Evolutionary conservation across 2,888 invertebrate genomes (phyloP), one percentile per base, ranked within the genome.

Genomic region (Dolichopus griseipennis): DNA sequence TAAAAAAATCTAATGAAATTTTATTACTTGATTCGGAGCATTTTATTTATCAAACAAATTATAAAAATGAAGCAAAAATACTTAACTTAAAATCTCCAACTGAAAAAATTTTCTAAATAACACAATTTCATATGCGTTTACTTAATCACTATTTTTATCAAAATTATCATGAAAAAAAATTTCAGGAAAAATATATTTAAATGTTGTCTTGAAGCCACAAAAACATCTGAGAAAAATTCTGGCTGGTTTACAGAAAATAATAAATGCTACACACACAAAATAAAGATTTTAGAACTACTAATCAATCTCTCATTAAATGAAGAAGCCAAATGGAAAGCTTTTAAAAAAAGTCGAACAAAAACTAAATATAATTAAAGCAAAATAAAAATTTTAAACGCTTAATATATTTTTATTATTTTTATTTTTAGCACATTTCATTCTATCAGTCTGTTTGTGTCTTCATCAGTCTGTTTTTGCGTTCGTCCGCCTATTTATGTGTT

Each of bases 1-100:
- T n/a, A n/a, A n/a, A n/a, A n/a, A n/a, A n/a, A n/a, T 61, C 61
- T n/a, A 61, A 61, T 8, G 61, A 61, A 5, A 61, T n/a, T 8
- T 61, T 61, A n/a, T 15, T 61, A 61, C 61, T 61, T 12, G 61
- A 61, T n/a, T 61, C 61, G 15, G 61, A 61, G n/a, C 61, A 61
- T 8, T 61, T 61, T 61, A n/a, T 61, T 15, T 61, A 61, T n/a
- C 61, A 61, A 61, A 61, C 6, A 61, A 61, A 61, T 61, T 61
- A 61, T 61, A 6, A 61, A 61, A 61, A 61, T n/a, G 61, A 61
- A n/a, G 5, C n/a, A n/a, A n/a, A n/a, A n/a, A n/a, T n/a, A n/a
- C n/a, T n/a, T n/a, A n/a, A n/a, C n/a, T n/a, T n/a, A n/a, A n/a
- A n/a, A n/a, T n/a, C n/a, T n/a, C n/a, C n/a, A n/a, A n/a, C n/a